Evolutionary conservation across 1,140 invertebrate genomes (phyloP), one percentile per base, ranked within the genome.

Genomic region (Drosophila bifasciata): DNA sequence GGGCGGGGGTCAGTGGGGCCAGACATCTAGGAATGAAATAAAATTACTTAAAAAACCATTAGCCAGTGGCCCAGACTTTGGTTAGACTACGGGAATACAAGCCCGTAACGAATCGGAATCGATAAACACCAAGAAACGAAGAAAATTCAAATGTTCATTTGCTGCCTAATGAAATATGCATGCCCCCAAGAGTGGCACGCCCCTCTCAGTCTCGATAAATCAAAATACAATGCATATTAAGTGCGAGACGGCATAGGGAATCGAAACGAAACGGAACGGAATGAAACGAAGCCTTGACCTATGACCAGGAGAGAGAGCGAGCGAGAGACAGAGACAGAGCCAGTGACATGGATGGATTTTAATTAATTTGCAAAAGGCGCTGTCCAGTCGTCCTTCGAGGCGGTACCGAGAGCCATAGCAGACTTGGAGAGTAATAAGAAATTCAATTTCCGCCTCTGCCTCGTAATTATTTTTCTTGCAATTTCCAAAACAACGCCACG

Each of bases 381-480:
- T 25, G 39, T 40, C 52, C 40, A 62, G 49, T 11, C 28, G 5
- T 39, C 50, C 57, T 28, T 44, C 32, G 28, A 40, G 36, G 19
- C 25, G 11, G 39, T 51, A 36, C 17, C 19, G 3, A 49, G 36
- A 28, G 32, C 13, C 28, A 40, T 21, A 60, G 45, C 62, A n/a
- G n/a, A n/a, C n/a, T 64, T 64, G 44, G 52, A 1, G 3, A 59
- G 79, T 88, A 86, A 88, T 86, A 86, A 86, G 83, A 86, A 86
- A 86, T 86, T 86, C 83, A 86, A 86, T 86, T 86, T 86, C 83
- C 83, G 83, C 11, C 11, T n/a, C 70, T 76, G 83, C 74, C 77
- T 81, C 74, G 79, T 86, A 88, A 86, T 86, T 86, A 86, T 86
- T 86, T 86, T 86, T 88, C 83, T 86, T 86, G 88, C 83, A 86